Base-by-base conservation (phyloP, 1,140 invertebrate species). In the Leptopilina boulardi region DNA sequence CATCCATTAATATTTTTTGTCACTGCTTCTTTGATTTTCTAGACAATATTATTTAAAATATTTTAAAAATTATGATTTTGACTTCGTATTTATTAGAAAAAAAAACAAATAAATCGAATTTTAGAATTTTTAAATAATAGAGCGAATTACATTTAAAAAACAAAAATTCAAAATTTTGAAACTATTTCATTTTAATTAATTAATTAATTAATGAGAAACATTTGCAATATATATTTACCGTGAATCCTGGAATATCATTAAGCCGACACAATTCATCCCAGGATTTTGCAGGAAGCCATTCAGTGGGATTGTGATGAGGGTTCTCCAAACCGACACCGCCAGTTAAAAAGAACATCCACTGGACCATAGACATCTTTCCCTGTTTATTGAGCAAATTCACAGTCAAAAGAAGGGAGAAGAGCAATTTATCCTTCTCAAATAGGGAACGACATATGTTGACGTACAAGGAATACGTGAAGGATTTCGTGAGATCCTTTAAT, bases 401-500 rank as follows among this genome's bases (percentile, higher is more conserved):
- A 73, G 94, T 94, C 75, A 99, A 92, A 80, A 98, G 89, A 79
- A 99, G 92, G 1, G 97, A 98, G 91, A 98, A 99, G 51, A 99
- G 92, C 38, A 98, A 91, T 91, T 98, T 97, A 91, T 97, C 96
- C 93, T 98, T 98, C 91, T 99, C 98, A 92, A 99, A 99, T 18
- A 99, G 92, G 85, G 97, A 98, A 77, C 97, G 93, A 89, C 97
- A 98, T 86, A 99, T 96, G 86, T 98, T 99, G 56, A 94, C 93
- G 86, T 98, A 99, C 0, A 99, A 92, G 0, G 95, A 97, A 86
- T 97, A 97, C 0, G 97, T 99, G 86, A 99, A 98, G 89, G 95
- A 95, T 77, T 94, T 92, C 66, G 94, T 94, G 47, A 99, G 91
- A 87, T 95, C 95, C 54, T 92, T 87, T 5, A 98, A 90, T 82